A percentile compares a stretch with the other conserved stretches of the same genome.
phyloP scores from a whole-genome alignment of 2,888 invertebrate species.

The Taphrorychus bicolor region DNA sequence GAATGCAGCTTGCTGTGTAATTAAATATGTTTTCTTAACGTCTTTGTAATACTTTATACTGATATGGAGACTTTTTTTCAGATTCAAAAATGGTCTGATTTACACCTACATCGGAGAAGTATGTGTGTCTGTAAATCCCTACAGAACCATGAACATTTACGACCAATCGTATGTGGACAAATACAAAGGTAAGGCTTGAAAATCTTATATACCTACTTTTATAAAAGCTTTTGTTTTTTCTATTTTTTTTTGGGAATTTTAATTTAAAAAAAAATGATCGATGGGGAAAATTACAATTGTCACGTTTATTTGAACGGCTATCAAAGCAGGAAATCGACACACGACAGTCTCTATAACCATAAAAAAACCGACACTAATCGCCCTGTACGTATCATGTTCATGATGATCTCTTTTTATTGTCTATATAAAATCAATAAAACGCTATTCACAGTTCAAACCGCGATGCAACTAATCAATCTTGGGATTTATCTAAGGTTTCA shows the following conservation, averaged over 20 bases:
- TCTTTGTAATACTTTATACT: too few species aligned
- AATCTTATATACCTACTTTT: not conserved
- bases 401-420: not conserved
- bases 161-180: slow-evolving; percentile 83
- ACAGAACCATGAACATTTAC: slow-evolving; percentile 92
- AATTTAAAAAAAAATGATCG: too few species aligned
- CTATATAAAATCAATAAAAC: too few species aligned
- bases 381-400: too few species aligned
- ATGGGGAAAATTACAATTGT: not conserved
- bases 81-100: slow-evolving; percentile 88
- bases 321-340: not conserved
- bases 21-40: too few species aligned
- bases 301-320: not conserved
- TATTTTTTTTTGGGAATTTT: not conserved
- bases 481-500: too few species aligned
- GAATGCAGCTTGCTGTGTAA: too few species aligned
- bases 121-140: slow-evolving; percentile 97
- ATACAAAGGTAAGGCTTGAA: slow-evolving; percentile 76
- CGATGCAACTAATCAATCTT: too few species aligned
- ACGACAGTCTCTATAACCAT: not conserved
- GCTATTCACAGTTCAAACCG: too few species aligned
- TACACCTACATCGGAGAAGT: slow-evolving; percentile 99
- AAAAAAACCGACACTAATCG: not conserved
- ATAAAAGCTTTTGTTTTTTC: not conserved
- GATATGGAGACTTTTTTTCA: slow-evolving; percentile 66